phyloP scores from a whole-genome alignment of 2,888 invertebrate genomes.

The Alcis repandata region DNA sequence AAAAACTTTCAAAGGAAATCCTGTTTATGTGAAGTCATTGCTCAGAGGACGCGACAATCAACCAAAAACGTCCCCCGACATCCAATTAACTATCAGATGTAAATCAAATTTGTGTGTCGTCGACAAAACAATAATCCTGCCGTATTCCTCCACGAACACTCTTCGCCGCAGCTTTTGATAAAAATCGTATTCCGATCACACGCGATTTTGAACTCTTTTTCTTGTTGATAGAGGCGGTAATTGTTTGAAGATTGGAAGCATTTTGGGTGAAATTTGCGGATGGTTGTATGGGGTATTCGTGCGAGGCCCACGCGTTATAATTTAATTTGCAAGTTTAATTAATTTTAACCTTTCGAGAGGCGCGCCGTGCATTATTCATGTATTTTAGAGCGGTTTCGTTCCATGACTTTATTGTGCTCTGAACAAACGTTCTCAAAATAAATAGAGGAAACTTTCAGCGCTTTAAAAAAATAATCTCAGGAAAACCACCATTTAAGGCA shows the following conservation, averaged over 20 bases:
- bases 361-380: constrained; percentile 55
- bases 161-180: constrained; percentile 1
- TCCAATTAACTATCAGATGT: constrained; percentile 52
- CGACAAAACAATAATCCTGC: constrained; percentile 47
- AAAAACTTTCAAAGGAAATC: no score
- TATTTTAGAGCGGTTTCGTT: constrained; percentile 31
- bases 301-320: constrained; percentile 57
- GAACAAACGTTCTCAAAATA: constrained; percentile 26
- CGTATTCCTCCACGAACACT: constrained; percentile 24
- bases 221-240: not conserved
- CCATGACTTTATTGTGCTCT: constrained; percentile 27
- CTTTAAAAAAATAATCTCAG: not conserved
- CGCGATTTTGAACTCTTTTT: constrained; percentile 1
- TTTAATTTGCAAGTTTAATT: constrained; percentile 76
- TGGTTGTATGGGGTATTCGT: constrained; percentile 33
- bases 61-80: constrained; percentile 23
- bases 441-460: constrained; percentile 24
- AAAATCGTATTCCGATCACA: constrained; percentile 11
- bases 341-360: constrained; percentile 68
- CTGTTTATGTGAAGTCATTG: no score
- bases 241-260: not conserved
- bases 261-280: constrained; percentile 27
- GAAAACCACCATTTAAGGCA: not conserved
- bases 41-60: constrained; percentile 4
- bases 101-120: constrained; percentile 49